Evolutionary conservation across 2,113 vertebrate species (phyloP).

Genomic region (Cololabis saira): DNA sequence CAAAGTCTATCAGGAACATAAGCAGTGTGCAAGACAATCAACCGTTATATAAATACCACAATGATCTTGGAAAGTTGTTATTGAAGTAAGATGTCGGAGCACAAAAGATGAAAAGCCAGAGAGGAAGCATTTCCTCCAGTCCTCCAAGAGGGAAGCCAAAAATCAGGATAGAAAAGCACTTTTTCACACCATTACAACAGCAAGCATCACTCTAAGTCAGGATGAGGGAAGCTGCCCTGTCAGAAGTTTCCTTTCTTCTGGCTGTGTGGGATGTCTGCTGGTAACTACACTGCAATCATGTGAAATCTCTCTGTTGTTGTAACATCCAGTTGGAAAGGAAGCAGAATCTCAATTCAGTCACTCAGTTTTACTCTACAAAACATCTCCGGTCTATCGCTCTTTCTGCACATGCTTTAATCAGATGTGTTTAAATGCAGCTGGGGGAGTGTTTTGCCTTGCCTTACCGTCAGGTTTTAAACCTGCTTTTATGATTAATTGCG

Average conservation of each 20-base stretch:
- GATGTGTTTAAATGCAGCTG: not conserved
- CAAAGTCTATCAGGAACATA: too few species aligned
- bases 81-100: too few species aligned
- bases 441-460: not conserved
- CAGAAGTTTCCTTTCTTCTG: constrained; percentile 11
- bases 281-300: constrained; percentile 16
- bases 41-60: too few species aligned
- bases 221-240: constrained; percentile 2
- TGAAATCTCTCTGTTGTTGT: constrained; percentile 7
- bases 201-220: not conserved
- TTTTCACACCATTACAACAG: not conserved
- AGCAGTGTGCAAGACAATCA: too few species aligned
- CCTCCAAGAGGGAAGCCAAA: not conserved
- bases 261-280: constrained; percentile 3
- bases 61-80: too few species aligned
- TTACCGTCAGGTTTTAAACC: constrained; percentile 2
- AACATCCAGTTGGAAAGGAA: not conserved
- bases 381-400: not conserved
- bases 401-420: not conserved
- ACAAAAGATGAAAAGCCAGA: not conserved
- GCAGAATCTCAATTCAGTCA: not conserved
- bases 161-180: not conserved
- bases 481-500: not conserved
- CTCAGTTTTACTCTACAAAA: not conserved
- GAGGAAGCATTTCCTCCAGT: not conserved